Evolutionary conservation across 2,888 invertebrate species (phyloP), one percentile per base, ranked within the genome.

Genomic region (Mythimna albipuncta): DNA sequence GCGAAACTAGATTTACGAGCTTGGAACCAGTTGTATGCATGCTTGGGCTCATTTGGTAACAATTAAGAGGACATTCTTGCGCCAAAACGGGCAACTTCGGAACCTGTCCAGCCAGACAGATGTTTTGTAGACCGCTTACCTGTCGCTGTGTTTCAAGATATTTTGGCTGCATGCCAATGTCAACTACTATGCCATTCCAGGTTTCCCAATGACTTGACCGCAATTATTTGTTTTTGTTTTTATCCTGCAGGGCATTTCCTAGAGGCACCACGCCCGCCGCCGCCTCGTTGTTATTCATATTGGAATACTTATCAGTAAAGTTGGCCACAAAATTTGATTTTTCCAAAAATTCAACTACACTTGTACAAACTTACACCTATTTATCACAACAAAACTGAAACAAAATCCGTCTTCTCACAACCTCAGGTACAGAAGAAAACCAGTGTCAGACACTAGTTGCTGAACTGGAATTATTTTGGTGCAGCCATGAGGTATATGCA

Each of bases 1-100:
- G 84, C 84, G 72, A 91, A 92, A 92, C 91, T 89, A 92, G 92
- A 93, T 91, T 90, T 89, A 91, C 90, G 84, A 82, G 86, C 83
- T 87, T 77, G 75, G 82, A 91, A 91, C 91, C 89, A 87, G 91
- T 89, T 89, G 84, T 81, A 79, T 75, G 78, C 85, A 55, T 73
- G 73, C 73, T 59, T 65, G 44, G 66, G 67, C 69, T 74, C 69
- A 86, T 91, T 91, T 90, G 85, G 87, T 84, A 89, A 91, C 87
- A 88, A 90, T 90, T 87, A 87, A 79, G 68, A 81, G 77, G 71
- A 69, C 78, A 79, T 74, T 79, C 68, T 64, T 77, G 62, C 57
- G 38, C 61, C 77, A 57, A 73, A 79, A 75, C 72, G 69, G 71
- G 69, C 57, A 44, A 50, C 70, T 68, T 80, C 69, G 75, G 62